Evolutionary conservation across 2,797 vertebrate species (phyloP), one percentile per base, ranked within the genome.

Genomic region (Momotus momota): DNA sequence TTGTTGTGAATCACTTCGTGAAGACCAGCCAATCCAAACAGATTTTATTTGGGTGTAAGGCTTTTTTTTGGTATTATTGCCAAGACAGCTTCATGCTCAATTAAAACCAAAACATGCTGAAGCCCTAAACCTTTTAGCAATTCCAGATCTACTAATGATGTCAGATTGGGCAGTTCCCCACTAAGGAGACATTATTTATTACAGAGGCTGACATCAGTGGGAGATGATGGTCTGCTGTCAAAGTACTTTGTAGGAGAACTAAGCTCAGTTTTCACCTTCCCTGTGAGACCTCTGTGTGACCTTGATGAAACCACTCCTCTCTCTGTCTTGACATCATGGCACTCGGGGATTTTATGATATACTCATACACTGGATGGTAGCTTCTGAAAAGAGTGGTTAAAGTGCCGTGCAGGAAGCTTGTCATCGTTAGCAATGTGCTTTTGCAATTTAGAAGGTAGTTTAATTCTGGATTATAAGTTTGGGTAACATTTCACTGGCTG

Each of bases 1-100:
- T 91, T 94, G 73, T 94, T 97, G 77, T 95, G 91, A 96, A 86
- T 91, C 91, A 87, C 40, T 93, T 91, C 18, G 38, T 31, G 72
- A 96, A 91, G 72, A 72, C n/a, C 9, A 83, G 96, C 95, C 96
- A 97, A 96, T 51, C 62, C 64, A 95, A 97, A 95, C 79, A 97
- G 86, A 92, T 88, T 89, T 96, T 93, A 82, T 94, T 96, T 96
- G 93, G 91, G 79, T 87, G 94, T 90, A 85, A 96, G 81, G 26
- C 66, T 20, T 77, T 88, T 80, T 65, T 49, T 71, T 70, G 61
- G 41, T 87, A 40, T 75, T 82, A 64, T 69, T 95, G 92, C 94
- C 96, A 97, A 95, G 92, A 86, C 9, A 8, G 64, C 82, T 95
- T 96, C 89, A 93, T 78, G 92, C 90, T 95, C 95, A 93, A 88